Base-by-base conservation (phyloP, 64 coral and sea anemone genomes). In the Pocillopora damicornis region DNA sequence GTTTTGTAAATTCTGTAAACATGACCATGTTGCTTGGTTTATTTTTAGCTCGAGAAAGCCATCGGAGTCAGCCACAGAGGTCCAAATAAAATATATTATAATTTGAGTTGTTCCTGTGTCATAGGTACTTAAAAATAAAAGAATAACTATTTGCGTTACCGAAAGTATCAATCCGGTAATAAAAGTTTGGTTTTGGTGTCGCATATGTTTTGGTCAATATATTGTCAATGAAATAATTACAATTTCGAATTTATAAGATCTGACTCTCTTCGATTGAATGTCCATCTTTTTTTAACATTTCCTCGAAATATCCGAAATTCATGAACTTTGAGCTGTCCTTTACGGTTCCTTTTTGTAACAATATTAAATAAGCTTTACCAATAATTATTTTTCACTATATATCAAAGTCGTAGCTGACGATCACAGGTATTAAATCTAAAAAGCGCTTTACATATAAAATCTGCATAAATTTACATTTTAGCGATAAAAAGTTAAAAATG, bases 391-490 rank as follows among this genome's bases (percentile, higher is more conserved):
- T 11, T 23, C 22, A 22, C 2, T 69, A 63, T 25, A 25, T 25
- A n/a, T 71, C 25, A 23, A 23, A 68, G 81, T 63, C 26, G 20
- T 14, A 35, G 35, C 79, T 17, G 79, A 36, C 59, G 60, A 26
- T 14, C 72, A 58, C 37, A 7, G 23, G 26, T 72, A 85, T 72
- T 85, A 58, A 73, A 85, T 85, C 81, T 85, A 85, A 85, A 73
- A 45, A 56, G 81, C 62, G 7, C 37, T 85, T 73, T 73, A 85
- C 16, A 57, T 68, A 85, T 72, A 85, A 85, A 85, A 85, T 85
- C 63, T 85, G 65, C 63, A 85, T 71, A 71, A 71, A 71, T 85
- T 85, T 85, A 56, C 80, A 72, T 66, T 85, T 85, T 25, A 85
- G 17, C 58, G 65, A 66, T 73, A 85, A 85, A 85, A 73, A 37